phyloP scores from a whole-genome alignment of 64 coral and sea anemone genomes.

The Montipora cactus region DNA sequence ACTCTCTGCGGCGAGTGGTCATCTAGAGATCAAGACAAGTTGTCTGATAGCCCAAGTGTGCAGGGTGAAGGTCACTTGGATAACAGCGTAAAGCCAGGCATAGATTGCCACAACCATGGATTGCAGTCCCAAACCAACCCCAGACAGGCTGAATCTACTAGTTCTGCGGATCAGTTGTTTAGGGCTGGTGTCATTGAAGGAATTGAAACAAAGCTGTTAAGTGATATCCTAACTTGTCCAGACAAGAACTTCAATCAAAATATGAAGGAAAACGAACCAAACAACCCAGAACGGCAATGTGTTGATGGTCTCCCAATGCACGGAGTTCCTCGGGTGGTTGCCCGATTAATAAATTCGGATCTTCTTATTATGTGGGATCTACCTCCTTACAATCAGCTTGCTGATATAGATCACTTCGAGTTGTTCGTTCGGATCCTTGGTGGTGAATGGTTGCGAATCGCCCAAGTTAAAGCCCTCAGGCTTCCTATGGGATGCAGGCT shows the following conservation, averaged over 20 bases:
- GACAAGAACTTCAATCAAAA: not conserved
- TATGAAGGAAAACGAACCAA: not conserved
- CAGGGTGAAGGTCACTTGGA: too few species aligned
- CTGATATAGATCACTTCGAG: not conserved
- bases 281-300: too few species aligned
- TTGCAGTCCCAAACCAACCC: not conserved
- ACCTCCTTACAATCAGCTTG: not conserved
- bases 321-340: not conserved
- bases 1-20: not conserved
- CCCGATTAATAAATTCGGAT: not conserved
- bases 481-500: conserved; percentile 45
- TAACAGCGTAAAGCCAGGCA: too few species aligned
- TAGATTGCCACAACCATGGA: not conserved
- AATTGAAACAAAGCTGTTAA: not conserved
- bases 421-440: not conserved
- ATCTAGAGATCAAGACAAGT: not conserved
- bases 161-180: not conserved
- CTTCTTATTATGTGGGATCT: conserved; percentile 7
- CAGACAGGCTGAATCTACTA: not conserved
- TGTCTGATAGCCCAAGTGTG: too few species aligned
- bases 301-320: not conserved
- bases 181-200: not conserved
- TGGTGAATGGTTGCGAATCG: conserved; percentile 15
- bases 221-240: not conserved
- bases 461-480: not conserved